A percentile compares a stretch with the other conserved stretches of the same genome.
These are phyloP conservation scores for Ondatra zibethicus DNA, from an alignment of 2,113 vertebrate species.

Conservation along the genomic window DNA sequence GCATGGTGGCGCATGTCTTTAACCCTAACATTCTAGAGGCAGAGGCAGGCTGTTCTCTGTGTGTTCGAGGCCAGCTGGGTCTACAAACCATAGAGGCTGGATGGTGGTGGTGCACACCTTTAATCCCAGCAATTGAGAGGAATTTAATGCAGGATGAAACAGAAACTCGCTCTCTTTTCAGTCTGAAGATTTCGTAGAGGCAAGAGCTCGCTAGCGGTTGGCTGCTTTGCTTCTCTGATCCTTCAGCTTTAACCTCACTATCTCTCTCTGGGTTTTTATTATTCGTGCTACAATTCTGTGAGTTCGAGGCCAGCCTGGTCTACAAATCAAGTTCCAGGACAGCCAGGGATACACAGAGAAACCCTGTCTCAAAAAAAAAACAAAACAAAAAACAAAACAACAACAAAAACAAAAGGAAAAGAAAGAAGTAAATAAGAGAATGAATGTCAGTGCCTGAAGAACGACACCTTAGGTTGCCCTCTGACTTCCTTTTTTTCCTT, in stretches of 20 bases:
- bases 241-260: too few species aligned
- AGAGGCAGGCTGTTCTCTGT: not conserved
- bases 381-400: too few species aligned
- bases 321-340: not conserved
- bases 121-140: too few species aligned
- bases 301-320: not conserved
- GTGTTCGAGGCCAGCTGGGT: not conserved
- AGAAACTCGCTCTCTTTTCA: too few species aligned
- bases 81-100: not conserved
- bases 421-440: not conserved
- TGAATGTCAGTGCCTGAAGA: not conserved
- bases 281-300: not conserved
- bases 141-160: too few species aligned
- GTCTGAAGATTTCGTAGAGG: too few species aligned
- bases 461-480: not conserved
- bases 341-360: not conserved
- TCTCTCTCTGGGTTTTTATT: too few species aligned
- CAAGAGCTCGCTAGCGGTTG: too few species aligned
- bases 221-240: too few species aligned
- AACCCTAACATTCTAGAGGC: not conserved
- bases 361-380: not conserved
- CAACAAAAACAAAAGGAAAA: too few species aligned
- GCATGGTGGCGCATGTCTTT: not conserved
- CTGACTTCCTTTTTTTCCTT: too few species aligned
- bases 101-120: too few species aligned